phyloP scores from a whole-genome alignment of 2,888 invertebrate genomes.

The Scotopteryx bipunctaria region DNA sequence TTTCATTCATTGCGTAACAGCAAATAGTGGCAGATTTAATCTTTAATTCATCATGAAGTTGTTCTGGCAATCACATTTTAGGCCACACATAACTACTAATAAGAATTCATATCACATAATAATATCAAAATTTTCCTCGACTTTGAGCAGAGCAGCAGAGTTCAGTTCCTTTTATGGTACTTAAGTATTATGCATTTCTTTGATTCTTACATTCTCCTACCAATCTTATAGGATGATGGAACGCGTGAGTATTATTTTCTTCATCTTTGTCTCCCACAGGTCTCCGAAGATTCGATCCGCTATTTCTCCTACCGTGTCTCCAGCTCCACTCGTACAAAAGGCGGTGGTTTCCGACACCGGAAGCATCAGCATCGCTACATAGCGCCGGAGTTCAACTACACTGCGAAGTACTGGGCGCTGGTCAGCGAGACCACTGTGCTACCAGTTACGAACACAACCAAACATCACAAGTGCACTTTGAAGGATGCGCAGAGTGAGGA shows the following conservation, averaged over 20 bases:
- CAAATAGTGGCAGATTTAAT: too few relatives aligned
- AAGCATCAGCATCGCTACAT: constrained; percentile 77
- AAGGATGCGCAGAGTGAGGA: constrained; percentile 72
- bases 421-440: constrained; percentile 72
- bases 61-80: too few relatives aligned
- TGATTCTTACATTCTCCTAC: too few relatives aligned
- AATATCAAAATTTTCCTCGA: too few relatives aligned
- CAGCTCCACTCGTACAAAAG: constrained; percentile 72
- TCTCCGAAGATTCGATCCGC: constrained; percentile 69
- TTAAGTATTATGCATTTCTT: too few relatives aligned
- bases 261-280: constrained; percentile 45
- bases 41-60: too few relatives aligned
- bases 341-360: constrained; percentile 70
- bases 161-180: too few relatives aligned
- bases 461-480: constrained; percentile 72
- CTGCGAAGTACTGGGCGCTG: constrained; percentile 75
- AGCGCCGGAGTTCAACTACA: constrained; percentile 76
- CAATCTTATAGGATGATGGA: too few relatives aligned
- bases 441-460: constrained; percentile 57
- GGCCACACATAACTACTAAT: too few relatives aligned
- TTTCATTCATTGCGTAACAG: too few relatives aligned
- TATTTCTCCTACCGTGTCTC: constrained; percentile 77
- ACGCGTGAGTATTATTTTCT: background rate
- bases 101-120: too few relatives aligned
- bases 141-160: too few relatives aligned